These are phyloP conservation scores for Nematostella vectensis DNA, from an alignment of 92 coral and sea anemone species.

Conservation along the genomic window DNA sequence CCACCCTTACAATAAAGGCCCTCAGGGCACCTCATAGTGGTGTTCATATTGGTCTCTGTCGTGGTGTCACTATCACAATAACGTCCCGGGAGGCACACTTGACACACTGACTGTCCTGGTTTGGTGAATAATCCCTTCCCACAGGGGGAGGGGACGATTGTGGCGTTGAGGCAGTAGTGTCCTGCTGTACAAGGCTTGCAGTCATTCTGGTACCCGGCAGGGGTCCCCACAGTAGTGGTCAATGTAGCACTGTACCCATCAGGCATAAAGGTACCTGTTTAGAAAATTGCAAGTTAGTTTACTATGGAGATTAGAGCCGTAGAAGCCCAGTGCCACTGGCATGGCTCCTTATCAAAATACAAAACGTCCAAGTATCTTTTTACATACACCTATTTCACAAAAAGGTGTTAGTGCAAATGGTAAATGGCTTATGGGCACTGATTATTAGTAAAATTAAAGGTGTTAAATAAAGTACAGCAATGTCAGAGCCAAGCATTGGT, in stretches of 20 bases:
- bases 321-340: too few species aligned
- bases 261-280: slow-evolving; percentile 94
- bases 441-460: too few species aligned
- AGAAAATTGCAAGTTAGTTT: neutral
- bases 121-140: slow-evolving; percentile 84
- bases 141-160: slow-evolving; percentile 72
- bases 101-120: slow-evolving; percentile 92
- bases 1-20: slow-evolving; percentile 83
- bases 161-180: slow-evolving; percentile 85
- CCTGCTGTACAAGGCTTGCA: slow-evolving; percentile 83
- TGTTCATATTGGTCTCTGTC: slow-evolving; percentile 68
- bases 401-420: too few species aligned
- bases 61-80: slow-evolving; percentile 80
- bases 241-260: slow-evolving; percentile 49
- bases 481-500: too few species aligned
- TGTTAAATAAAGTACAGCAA: too few species aligned
- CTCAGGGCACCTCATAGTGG: slow-evolving; percentile 81
- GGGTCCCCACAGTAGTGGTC: slow-evolving; percentile 39
- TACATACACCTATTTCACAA: too few species aligned
- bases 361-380: too few species aligned
- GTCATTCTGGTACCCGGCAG: slow-evolving; percentile 74
- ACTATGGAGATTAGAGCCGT: too few species aligned
- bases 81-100: slow-evolving; percentile 78
- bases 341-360: too few species aligned
- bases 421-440: too few species aligned